Percentiles rank a stretch among this genome's conserved stretches.
Conservation (phyloP, 2,888 invertebrate species). For the Leucophenga montana region DNA sequence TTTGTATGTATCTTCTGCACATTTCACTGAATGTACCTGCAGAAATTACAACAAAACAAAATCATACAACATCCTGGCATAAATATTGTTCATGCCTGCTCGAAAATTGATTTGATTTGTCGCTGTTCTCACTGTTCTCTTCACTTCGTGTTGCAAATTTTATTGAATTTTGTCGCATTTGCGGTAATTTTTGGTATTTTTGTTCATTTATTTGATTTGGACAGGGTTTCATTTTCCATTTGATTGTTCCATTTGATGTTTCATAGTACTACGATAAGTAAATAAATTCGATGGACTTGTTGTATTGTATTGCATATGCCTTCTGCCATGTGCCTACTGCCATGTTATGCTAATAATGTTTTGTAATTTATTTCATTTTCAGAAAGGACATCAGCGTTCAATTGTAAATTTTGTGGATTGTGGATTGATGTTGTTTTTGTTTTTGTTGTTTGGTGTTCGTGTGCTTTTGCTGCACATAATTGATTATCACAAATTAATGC, state of each 20-base stretch:
- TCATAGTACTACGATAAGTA: background rate
- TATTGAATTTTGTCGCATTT: conserved; percentile 17
- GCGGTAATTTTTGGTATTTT: conserved; percentile 35
- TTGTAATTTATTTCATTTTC: conserved; percentile 61
- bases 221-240: too few relatives aligned
- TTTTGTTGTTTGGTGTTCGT: conserved; percentile 5
- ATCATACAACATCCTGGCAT: background rate
- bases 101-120: conserved; percentile 24
- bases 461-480: conserved; percentile 46
- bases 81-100: background rate
- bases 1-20: conserved; percentile 7
- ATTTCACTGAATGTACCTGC: background rate
- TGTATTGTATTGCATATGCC: background rate
- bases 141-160: conserved; percentile 16
- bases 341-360: conserved; percentile 58
- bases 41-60: too few relatives aligned
- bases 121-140: background rate
- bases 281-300: too few relatives aligned
- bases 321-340: background rate
- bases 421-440: too few relatives aligned
- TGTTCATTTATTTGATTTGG: conserved; percentile 52
- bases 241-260: too few relatives aligned
- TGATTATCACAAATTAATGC: conserved; percentile 55
- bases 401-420: conserved; percentile 17
- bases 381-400: conserved; percentile 44